These are phyloP conservation scores for Drosophila meridionalis DNA, from an alignment of 2,888 invertebrate species.

Conservation along the genomic window DNA sequence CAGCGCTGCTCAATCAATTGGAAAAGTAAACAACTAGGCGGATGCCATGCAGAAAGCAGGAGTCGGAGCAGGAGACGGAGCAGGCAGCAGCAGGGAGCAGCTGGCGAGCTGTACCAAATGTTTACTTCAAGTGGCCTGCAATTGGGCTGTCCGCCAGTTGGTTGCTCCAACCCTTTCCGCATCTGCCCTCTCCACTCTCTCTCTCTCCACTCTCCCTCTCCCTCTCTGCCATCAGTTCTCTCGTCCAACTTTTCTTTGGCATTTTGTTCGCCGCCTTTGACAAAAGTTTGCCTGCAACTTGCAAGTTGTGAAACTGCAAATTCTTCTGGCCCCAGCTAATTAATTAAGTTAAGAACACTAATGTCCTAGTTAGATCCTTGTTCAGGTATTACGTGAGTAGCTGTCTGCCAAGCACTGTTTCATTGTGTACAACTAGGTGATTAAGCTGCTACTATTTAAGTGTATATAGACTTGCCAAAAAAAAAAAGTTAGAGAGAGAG, in stretches of 20 bases:
- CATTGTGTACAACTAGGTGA: slow-evolving; percentile 5
- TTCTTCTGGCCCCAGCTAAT: slow-evolving; percentile 46
- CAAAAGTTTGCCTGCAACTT: slow-evolving; percentile 53
- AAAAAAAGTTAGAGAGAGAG: neutral
- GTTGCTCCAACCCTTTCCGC: slow-evolving; percentile 21
- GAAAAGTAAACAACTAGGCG: slow-evolving; percentile 71
- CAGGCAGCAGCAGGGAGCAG: neutral
- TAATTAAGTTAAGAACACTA: slow-evolving; percentile 58
- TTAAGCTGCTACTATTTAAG: slow-evolving; percentile 5
- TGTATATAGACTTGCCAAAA: neutral
- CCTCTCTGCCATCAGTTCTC: neutral
- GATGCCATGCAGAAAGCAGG: slow-evolving; percentile 20
- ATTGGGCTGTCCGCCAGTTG: slow-evolving; percentile 22
- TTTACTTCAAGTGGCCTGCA: slow-evolving; percentile 37
- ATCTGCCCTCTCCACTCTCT: neutral
- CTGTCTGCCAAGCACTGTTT: slow-evolving; percentile 3
- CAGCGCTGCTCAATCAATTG: slow-evolving; percentile 68
- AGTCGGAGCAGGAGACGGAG: neutral
- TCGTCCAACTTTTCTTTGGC: slow-evolving; percentile 28
- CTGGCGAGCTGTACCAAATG: slow-evolving; percentile 47
- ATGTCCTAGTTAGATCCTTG: slow-evolving; percentile 41
- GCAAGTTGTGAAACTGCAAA: slow-evolving; percentile 50
- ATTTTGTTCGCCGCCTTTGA: slow-evolving; percentile 36
- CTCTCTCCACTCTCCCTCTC: too few relatives aligned
- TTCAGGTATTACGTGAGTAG: slow-evolving; percentile 24